A percentile compares a stretch with the other conserved stretches of the same genome.
Conservation (phyloP, 2,797 vertebrate species). For the Gobio occitaniae region DNA sequence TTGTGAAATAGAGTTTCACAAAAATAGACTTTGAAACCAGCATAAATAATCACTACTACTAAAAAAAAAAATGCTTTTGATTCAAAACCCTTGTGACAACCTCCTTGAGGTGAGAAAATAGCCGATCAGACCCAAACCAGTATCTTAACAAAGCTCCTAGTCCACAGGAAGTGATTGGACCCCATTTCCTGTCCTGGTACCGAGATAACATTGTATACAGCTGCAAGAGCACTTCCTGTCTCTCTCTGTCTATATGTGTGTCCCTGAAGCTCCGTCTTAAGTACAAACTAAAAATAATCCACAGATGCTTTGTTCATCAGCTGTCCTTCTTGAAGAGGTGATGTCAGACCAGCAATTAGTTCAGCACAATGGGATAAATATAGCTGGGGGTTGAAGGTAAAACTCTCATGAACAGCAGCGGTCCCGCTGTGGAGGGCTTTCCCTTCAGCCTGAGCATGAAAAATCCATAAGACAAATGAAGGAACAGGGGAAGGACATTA, state of each 20-base stretch:
- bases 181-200: constrained; percentile 51
- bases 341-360: constrained; percentile 58
- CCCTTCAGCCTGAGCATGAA: constrained; percentile 41
- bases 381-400: constrained; percentile 40
- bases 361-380: constrained; percentile 59
- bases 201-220: constrained; percentile 57
- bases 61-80: background rate
- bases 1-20: background rate
- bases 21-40: background rate
- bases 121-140: constrained; percentile 7
- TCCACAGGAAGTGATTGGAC: constrained; percentile 59
- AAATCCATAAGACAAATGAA: constrained; percentile 49
- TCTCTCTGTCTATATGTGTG: constrained; percentile 40
- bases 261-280: constrained; percentile 42
- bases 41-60: background rate
- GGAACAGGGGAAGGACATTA: constrained; percentile 30
- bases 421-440: constrained; percentile 36
- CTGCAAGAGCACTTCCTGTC: constrained; percentile 55
- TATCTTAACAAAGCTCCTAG: constrained; percentile 24
- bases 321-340: constrained; percentile 36
- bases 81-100: background rate
- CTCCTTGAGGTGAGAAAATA: constrained; percentile 11
- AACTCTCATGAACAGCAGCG: constrained; percentile 23
- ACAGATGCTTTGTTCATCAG: constrained; percentile 55
- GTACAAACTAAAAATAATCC: constrained; percentile 54